A percentile compares a stretch with the other conserved stretches of the same genome.
Conservation (phyloP, 2,888 invertebrate genomes). For the Cheilosia pagana region DNA sequence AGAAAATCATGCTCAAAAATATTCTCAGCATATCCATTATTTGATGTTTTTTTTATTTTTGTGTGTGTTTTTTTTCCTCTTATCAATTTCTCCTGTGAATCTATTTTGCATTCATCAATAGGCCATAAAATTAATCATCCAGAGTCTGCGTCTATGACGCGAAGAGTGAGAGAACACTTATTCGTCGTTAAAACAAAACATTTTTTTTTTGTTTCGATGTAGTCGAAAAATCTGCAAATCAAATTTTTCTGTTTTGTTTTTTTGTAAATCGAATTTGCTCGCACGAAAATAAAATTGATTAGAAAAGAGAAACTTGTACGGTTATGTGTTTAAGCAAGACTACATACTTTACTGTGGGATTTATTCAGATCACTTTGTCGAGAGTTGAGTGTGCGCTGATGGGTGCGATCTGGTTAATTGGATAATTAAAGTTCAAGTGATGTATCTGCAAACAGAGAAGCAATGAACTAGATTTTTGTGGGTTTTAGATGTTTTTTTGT, state of each 20-base stretch:
- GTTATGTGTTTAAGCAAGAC: neutral
- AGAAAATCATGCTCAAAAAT: too few species aligned
- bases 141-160: too few species aligned
- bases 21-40: too few species aligned
- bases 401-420: conserved; percentile 54
- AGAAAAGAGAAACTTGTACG: conserved; percentile 24
- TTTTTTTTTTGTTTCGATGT: neutral
- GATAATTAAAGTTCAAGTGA: conserved; percentile 20
- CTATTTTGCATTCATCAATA: conserved; percentile 58
- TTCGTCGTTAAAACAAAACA: conserved; percentile 16
- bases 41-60: too few species aligned
- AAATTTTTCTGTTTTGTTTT: conserved; percentile 33
- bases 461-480: too few species aligned
- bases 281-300: conserved; percentile 12
- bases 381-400: conserved; percentile 51
- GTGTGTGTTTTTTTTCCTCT: neutral
- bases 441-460: neutral
- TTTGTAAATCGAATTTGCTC: conserved; percentile 40
- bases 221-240: conserved; percentile 39
- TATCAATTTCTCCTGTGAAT: neutral
- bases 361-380: conserved; percentile 67
- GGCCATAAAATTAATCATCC: conserved; percentile 59
- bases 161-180: too few species aligned
- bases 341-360: conserved; percentile 30
- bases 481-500: too few species aligned